Percentiles rank a stretch among this genome's conserved stretches.
phyloP scores from a whole-genome alignment of 2,888 invertebrate genomes.

The Temnothorax unifasciatus region DNA sequence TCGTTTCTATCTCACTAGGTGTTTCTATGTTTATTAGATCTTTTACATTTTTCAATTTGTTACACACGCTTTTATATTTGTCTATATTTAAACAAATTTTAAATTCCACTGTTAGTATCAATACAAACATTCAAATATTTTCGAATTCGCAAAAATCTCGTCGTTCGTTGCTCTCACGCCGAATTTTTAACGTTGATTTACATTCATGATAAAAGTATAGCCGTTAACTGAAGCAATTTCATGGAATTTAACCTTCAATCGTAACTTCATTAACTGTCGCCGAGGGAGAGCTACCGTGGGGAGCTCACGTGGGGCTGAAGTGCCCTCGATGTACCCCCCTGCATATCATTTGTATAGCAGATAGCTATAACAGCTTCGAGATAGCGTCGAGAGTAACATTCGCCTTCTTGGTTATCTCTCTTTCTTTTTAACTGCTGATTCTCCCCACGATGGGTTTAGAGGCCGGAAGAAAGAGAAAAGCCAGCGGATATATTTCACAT shows the following conservation, averaged over 20 bases:
- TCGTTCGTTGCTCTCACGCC: background rate
- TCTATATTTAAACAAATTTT: background rate
- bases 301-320: slow-evolving; percentile 63
- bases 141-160: slow-evolving; percentile 13
- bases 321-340: slow-evolving; percentile 56
- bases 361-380: slow-evolving; percentile 79
- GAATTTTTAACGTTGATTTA: slow-evolving; percentile 72
- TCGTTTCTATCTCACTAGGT: background rate
- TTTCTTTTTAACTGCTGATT: slow-evolving; percentile 68
- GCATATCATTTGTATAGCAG: slow-evolving; percentile 80
- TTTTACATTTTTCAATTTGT: background rate
- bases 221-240: slow-evolving; percentile 82
- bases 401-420: slow-evolving; percentile 43
- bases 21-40: slow-evolving; percentile 6
- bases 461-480: slow-evolving; percentile 50
- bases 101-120: background rate
- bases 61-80: background rate
- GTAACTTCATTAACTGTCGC: slow-evolving; percentile 83
- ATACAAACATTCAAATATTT: slow-evolving; percentile 39
- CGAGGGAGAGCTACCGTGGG: slow-evolving; percentile 63
- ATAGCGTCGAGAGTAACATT: slow-evolving; percentile 71
- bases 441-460: slow-evolving; percentile 52
- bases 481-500: slow-evolving; percentile 51
- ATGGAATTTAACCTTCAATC: slow-evolving; percentile 84
- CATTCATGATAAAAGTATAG: slow-evolving; percentile 67